Conservation (phyloP, 1,140 invertebrate genomes). For the Drosophila arawakana region DNA sequence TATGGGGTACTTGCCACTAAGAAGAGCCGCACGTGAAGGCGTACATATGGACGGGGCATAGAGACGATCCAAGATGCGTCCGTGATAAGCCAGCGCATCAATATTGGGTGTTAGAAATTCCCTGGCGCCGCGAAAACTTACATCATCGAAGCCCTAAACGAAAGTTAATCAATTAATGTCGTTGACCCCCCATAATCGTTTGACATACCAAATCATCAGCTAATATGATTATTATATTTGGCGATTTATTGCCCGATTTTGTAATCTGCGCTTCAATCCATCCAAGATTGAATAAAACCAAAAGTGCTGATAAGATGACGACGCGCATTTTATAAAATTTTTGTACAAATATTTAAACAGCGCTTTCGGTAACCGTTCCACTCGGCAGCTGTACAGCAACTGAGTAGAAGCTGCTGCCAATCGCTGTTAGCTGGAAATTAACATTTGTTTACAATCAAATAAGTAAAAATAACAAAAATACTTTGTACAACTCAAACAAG, state of each 20-base stretch:
- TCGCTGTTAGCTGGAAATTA: slow-evolving; percentile 7
- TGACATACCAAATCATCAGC: slow-evolving; percentile 87
- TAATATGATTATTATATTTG: slow-evolving; percentile 87
- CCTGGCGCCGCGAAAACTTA: slow-evolving; percentile 94
- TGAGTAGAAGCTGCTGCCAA: slow-evolving; percentile 1
- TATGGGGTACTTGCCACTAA: slow-evolving; percentile 94
- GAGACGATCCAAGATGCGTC: slow-evolving; percentile 90
- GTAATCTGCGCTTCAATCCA: slow-evolving; percentile 40
- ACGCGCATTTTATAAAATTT: slow-evolving; percentile 42
- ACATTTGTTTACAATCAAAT: slow-evolving; percentile 18
- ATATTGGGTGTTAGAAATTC: slow-evolving; percentile 95
- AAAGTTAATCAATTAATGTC: slow-evolving; percentile 2
- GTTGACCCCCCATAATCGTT: neutral
- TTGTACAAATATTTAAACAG: slow-evolving; percentile 13
- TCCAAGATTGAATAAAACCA: slow-evolving; percentile 48
- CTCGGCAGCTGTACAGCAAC: slow-evolving; percentile 21
- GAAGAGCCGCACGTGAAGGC: slow-evolving; percentile 90
- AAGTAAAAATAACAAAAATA: slow-evolving; percentile 18
- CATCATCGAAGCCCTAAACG: slow-evolving; percentile 93
- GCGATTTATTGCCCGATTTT: slow-evolving; percentile 61
- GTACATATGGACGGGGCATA: slow-evolving; percentile 92
- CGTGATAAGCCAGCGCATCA: slow-evolving; percentile 91
- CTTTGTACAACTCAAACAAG: neutral
- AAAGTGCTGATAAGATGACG: slow-evolving; percentile 67
- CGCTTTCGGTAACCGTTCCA: slow-evolving; percentile 32